Base-by-base conservation (phyloP, 2,797 vertebrate genomes). In the Hozukius guyotensis region DNA sequence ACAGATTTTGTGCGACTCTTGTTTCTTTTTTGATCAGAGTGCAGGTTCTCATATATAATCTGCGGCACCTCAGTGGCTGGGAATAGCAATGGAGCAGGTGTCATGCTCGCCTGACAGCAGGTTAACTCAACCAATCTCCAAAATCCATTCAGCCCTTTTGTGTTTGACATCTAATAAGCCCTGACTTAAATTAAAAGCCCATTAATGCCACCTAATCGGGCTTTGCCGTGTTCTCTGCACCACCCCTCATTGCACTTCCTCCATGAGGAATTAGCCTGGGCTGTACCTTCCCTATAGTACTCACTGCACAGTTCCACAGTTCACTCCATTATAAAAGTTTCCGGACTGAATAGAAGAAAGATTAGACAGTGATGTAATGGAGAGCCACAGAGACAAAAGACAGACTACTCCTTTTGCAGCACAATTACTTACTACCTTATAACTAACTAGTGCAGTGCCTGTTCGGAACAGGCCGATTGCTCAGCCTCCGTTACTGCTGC, bases 151-250 rank as follows among this genome's bases (percentile, higher is more conserved):
- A 83, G 81, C 83, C 77, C 86, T 82, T 90, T 92, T 89, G 86
- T 93, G 88, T 92, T 93, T 95, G 94, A 95, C 88, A 90, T 86
- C 85, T 86, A 92, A 94, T 93, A 94, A 94, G 82, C 78, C 78
- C 70, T 69, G 92, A 91, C 85, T 93, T 94, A 91, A 92, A 94
- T 93, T 93, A 93, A 95, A 94, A 91, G 84, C 90, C 90, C 79
- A 91, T 92, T 94, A 95, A 95, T 93, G 85, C 93, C 90, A 87
- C 77, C 90, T 94, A 95, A 95, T 94, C 89, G 52, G 68, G 72
- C 75, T 85, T 75, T 78, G 84, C 86, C 25, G 11, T 53, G 77
- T 77, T 88, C 88, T 72, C 61, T 86, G 77, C 82, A 38, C 70
- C 74, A 77, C 24, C 20, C 70, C 68, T 79, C 56, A 59, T 85